Percentiles rank a stretch among this genome's conserved stretches.
These are phyloP conservation scores for Scomberomorus guttatus DNA, from an alignment of 2,797 vertebrate genomes.

Conservation along the genomic window DNA sequence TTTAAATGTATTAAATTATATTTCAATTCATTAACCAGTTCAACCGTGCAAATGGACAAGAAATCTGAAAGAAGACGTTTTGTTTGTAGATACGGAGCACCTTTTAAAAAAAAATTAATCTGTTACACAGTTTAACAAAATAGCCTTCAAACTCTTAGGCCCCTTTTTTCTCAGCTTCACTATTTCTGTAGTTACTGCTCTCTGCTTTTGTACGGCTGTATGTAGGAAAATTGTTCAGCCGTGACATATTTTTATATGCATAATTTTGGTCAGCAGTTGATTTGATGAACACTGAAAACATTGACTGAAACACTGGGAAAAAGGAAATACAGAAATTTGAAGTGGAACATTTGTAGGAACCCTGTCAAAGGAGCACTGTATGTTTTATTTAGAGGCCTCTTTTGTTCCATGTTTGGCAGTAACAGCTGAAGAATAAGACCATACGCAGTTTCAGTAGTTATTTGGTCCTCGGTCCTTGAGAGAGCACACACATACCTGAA, in stretches of 20 bases:
- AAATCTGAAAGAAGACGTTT: neutral
- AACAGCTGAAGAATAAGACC: slow-evolving; percentile 46
- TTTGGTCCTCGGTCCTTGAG: slow-evolving; percentile 56
- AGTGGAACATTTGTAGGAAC: neutral
- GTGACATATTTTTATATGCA: neutral
- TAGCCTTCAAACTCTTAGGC: neutral
- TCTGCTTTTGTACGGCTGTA: neutral
- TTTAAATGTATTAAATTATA: neutral
- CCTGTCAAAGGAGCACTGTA: neutral
- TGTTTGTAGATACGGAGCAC: too few species aligned
- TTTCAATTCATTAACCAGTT: neutral
- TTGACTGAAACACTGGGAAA: neutral
- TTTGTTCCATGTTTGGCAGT: slow-evolving; percentile 60
- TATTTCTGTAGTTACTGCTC: neutral
- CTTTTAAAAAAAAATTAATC: too few species aligned
- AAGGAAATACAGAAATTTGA: neutral
- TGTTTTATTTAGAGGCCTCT: slow-evolving; percentile 5
- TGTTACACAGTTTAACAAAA: neutral
- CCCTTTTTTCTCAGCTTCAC: too few species aligned
- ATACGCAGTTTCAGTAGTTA: slow-evolving; percentile 33
- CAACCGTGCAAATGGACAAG: neutral
- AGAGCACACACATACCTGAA: slow-evolving; percentile 7
- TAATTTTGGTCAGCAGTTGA: neutral
- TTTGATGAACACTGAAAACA: slow-evolving; percentile 10
- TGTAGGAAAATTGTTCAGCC: neutral